These are phyloP conservation scores for Pecten maximus DNA, from an alignment of 2,888 invertebrate genomes.

Conservation along the genomic window DNA sequence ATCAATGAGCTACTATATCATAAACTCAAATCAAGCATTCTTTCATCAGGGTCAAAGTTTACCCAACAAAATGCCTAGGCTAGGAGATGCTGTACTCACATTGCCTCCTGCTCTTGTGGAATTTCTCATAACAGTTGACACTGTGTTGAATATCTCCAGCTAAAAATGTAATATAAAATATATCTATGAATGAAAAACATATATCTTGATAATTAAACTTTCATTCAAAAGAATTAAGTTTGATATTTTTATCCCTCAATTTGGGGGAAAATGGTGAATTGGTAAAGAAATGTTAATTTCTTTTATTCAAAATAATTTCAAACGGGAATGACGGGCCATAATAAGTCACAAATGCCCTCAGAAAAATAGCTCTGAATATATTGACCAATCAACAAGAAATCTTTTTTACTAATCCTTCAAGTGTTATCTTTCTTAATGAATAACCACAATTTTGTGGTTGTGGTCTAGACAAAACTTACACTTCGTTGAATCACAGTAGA, in stretches of 20 bases:
- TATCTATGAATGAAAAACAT: constrained; percentile 39
- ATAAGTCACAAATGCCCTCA: not conserved
- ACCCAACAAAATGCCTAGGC: not conserved
- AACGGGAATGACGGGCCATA: not conserved
- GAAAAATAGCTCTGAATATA: not conserved
- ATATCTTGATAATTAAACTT: not conserved
- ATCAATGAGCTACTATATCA: too few species aligned
- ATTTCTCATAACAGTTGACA: constrained; percentile 90
- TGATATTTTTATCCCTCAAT: too few species aligned
- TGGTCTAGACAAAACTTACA: constrained; percentile 31
- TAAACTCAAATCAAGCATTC: not conserved
- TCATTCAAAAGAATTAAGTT: not conserved
- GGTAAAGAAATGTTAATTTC: too few species aligned
- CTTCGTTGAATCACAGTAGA: constrained; percentile 90
- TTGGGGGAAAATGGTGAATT: too few species aligned
- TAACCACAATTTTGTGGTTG: not conserved
- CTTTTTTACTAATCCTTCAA: not conserved
- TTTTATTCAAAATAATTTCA: too few species aligned
- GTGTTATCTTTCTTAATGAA: not conserved
- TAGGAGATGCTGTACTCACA: constrained; percentile 84
- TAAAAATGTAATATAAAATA: constrained; percentile 62
- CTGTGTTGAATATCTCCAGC: constrained; percentile 91
- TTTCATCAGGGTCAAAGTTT: not conserved
- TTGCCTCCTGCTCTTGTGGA: constrained; percentile 94
- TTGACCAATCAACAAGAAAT: not conserved